These are phyloP conservation scores for Neomicropteryx cornuta DNA, from an alignment of 1,140 invertebrate species.

Conservation along the genomic window DNA sequence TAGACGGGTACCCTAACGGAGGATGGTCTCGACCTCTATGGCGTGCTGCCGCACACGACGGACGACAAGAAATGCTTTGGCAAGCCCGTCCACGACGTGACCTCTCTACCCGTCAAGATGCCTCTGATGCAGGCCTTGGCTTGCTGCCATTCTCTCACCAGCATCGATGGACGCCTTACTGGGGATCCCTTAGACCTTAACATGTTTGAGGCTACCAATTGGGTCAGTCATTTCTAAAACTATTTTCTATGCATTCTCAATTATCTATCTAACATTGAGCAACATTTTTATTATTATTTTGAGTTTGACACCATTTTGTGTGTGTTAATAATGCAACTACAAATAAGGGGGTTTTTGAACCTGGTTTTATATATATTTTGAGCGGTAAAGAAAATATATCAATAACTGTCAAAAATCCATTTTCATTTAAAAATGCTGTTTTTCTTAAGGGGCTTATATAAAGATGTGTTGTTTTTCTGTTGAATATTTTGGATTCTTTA, in stretches of 20 bases:
- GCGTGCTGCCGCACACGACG: conserved; percentile 52
- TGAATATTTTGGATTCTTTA: no score
- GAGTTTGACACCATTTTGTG: no score
- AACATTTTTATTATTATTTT: neutral
- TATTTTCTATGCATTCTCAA: neutral
- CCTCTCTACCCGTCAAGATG: conserved; percentile 31
- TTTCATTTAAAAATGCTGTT: no score
- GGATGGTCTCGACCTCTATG: conserved; percentile 88
- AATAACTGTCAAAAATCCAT: no score
- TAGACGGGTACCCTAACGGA: conserved; percentile 90
- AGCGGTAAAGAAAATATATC: neutral
- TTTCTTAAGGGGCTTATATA: no score
- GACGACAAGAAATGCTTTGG: conserved; percentile 43
- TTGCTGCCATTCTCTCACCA: conserved; percentile 71
- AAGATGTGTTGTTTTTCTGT: no score
- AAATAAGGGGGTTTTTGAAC: no score
- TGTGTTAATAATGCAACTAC: no score
- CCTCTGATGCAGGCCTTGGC: conserved; percentile 54
- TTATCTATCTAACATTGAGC: neutral
- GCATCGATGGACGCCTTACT: conserved; percentile 62
- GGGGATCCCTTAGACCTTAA: conserved; percentile 80
- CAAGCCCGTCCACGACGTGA: conserved; percentile 43
- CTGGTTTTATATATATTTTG: conserved; percentile 1
- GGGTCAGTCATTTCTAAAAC: conserved; percentile 48
- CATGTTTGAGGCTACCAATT: conserved; percentile 80